Conservation (phyloP, 1,140 invertebrate genomes). For the Apis cerana region DNA sequence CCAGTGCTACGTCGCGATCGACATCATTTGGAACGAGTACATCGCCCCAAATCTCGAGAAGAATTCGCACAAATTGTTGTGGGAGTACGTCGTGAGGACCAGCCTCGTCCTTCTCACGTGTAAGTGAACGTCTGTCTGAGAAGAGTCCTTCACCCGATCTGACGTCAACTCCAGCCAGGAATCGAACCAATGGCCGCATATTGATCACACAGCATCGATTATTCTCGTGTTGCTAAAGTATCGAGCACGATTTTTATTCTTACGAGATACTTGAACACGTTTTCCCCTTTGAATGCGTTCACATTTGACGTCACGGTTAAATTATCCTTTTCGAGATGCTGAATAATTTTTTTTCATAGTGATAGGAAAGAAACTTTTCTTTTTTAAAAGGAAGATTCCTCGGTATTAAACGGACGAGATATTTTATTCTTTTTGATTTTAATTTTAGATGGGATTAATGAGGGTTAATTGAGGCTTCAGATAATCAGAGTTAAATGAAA, state of each 20-base stretch:
- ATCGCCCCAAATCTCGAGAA: conserved; percentile 75
- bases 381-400: too few species aligned
- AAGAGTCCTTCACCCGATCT: not conserved
- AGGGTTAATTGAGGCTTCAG: not conserved
- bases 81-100: conserved; percentile 87
- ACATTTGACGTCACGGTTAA: not conserved
- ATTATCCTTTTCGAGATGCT: too few species aligned
- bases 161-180: not conserved
- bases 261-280: not conserved
- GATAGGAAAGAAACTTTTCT: too few species aligned
- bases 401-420: too few species aligned
- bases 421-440: too few species aligned
- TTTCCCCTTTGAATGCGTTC: not conserved
- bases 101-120: conserved; percentile 88
- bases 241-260: not conserved
- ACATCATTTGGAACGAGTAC: conserved; percentile 91
- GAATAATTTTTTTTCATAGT: too few species aligned
- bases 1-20: conserved; percentile 94
- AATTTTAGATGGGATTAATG: too few species aligned
- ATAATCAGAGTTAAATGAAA: not conserved
- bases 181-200: not conserved
- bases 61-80: conserved; percentile 78
- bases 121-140: conserved; percentile 84
- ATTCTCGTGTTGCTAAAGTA: not conserved
- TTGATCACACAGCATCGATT: not conserved